Conservation (phyloP, 2,888 invertebrate species). For the Palloptera scutellata region DNA sequence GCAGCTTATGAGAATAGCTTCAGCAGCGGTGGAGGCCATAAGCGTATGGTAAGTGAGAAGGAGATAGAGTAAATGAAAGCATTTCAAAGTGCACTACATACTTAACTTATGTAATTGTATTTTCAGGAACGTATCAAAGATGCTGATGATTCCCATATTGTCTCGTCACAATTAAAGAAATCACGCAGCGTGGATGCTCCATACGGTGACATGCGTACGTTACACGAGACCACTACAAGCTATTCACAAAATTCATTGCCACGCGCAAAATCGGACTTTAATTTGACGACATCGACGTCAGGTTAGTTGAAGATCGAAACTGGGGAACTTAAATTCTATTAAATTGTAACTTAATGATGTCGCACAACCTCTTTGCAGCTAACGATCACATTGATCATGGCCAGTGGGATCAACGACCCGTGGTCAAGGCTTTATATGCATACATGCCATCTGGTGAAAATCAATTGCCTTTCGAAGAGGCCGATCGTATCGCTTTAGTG, state of each 20-base stretch:
- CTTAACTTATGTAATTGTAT: constrained; percentile 11
- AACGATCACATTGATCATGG: constrained; percentile 49
- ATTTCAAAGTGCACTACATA: background rate
- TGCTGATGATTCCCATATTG: constrained; percentile 67
- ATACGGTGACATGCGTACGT: constrained; percentile 80
- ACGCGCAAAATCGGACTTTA: constrained; percentile 88
- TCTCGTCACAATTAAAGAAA: constrained; percentile 80
- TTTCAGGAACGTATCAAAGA: constrained; percentile 61
- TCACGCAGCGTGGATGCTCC: constrained; percentile 90
- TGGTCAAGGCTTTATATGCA: constrained; percentile 87
- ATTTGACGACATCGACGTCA: constrained; percentile 70
- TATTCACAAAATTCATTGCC: constrained; percentile 66
- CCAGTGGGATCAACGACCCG: constrained; percentile 74
- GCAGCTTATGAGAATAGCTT: constrained; percentile 57
- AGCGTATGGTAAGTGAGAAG: constrained; percentile 51
- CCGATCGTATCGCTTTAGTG: constrained; percentile 85
- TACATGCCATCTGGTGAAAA: constrained; percentile 90
- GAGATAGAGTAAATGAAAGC: background rate
- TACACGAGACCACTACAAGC: constrained; percentile 63
- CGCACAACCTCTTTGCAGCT: constrained; percentile 21
- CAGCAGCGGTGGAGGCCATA: constrained; percentile 33
- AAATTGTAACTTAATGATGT: background rate
- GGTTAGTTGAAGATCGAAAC: constrained; percentile 26
- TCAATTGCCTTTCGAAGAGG: constrained; percentile 90
- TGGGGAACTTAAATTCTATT: background rate